phyloP scores from a whole-genome alignment of 2,888 invertebrate species.

The Rhimphoctona megacephalus region DNA sequence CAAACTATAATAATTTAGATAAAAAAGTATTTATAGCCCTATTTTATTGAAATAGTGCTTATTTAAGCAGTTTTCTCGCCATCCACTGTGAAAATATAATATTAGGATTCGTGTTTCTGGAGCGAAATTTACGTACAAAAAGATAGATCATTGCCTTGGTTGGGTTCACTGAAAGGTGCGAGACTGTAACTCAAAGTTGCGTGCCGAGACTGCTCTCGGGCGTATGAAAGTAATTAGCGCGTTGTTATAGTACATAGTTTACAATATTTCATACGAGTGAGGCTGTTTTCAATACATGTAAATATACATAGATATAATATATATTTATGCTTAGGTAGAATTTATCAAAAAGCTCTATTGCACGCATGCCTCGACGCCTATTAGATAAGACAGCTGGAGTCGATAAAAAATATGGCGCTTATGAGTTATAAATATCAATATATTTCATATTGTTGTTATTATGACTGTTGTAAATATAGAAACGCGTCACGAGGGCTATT shows the following conservation, averaged over 20 bases:
- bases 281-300: neutral
- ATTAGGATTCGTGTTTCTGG: slow-evolving; percentile 30
- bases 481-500: slow-evolving; percentile 45
- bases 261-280: slow-evolving; percentile 31
- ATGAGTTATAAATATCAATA: slow-evolving; percentile 37
- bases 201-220: slow-evolving; percentile 49
- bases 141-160: slow-evolving; percentile 54
- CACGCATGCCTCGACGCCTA: slow-evolving; percentile 52
- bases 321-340: slow-evolving; percentile 42
- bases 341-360: slow-evolving; percentile 64
- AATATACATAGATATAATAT: neutral
- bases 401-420: slow-evolving; percentile 60
- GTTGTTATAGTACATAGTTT: slow-evolving; percentile 22
- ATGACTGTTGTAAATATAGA: slow-evolving; percentile 50
- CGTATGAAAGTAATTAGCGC: slow-evolving; percentile 61
- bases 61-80: neutral
- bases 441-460: slow-evolving; percentile 35
- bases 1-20: slow-evolving; percentile 15
- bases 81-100: neutral
- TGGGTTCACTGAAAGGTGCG: slow-evolving; percentile 54
- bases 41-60: neutral
- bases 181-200: slow-evolving; percentile 61
- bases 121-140: slow-evolving; percentile 15
- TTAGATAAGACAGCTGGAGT: slow-evolving; percentile 63
- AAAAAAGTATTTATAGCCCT: neutral